Conservation (phyloP, 2,888 invertebrate genomes). For the Eubasilissa splendida region DNA sequence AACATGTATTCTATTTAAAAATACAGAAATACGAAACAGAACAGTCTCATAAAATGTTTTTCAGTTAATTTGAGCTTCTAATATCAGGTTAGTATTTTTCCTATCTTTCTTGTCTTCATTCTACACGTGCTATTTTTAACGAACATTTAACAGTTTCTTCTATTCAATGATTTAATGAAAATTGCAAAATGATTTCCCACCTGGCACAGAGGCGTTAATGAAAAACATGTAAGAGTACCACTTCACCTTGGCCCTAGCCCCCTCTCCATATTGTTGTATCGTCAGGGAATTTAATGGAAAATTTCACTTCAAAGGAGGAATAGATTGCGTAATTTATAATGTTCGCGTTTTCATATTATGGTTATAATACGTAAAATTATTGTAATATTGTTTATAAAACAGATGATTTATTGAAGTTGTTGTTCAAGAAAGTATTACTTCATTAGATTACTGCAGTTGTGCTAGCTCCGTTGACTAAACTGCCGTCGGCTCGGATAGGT, state of each 20-base stretch:
- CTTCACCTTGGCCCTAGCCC: background rate
- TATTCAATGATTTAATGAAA: background rate
- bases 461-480: no score
- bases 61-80: no score
- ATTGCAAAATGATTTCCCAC: constrained; percentile 10
- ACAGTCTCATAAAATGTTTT: no score
- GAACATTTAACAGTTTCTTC: background rate
- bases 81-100: no score
- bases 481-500: no score
- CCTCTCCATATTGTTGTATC: constrained; percentile 19
- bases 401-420: no score
- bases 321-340: constrained; percentile 21
- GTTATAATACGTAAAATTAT: no score
- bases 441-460: no score
- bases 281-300: constrained; percentile 38
- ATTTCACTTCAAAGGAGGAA: constrained; percentile 35
- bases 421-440: no score
- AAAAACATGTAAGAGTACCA: background rate
- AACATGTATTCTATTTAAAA: no score
- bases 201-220: constrained; percentile 4
- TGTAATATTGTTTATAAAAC: no score
- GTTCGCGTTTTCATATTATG: background rate
- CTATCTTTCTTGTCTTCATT: background rate
- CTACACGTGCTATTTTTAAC: background rate
- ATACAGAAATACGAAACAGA: no score